Conservation (phyloP, 2,113 vertebrate genomes). For the Formicarius rufipectus region DNA sequence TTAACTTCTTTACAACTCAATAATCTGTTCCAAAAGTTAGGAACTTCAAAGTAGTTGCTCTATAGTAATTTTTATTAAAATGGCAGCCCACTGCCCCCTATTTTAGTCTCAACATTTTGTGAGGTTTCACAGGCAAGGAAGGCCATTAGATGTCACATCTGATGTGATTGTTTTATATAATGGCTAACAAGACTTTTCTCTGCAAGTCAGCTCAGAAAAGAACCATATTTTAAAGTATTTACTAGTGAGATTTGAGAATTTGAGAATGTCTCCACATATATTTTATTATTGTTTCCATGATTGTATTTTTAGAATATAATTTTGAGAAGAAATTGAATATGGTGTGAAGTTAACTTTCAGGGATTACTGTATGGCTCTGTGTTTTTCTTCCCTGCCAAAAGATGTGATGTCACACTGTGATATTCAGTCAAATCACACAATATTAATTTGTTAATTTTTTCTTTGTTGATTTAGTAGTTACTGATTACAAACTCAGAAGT, state of each 20-base stretch:
- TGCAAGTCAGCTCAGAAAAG: not conserved
- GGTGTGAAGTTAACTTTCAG: not conserved
- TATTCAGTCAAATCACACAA: not conserved
- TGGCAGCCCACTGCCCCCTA: not conserved
- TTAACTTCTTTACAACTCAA: not conserved
- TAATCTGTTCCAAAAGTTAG: not conserved
- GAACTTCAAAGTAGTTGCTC: not conserved
- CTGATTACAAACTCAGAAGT: not conserved
- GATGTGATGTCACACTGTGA: not conserved
- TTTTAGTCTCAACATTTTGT: not conserved
- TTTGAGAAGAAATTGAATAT: not conserved
- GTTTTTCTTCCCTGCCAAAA: not conserved
- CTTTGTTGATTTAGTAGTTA: not conserved
- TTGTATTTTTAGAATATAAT: not conserved
- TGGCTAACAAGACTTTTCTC: not conserved
- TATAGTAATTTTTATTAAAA: not conserved
- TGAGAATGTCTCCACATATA: not conserved
- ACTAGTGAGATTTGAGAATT: not conserved
- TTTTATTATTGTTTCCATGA: not conserved
- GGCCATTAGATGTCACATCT: not conserved
- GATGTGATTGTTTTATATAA: not conserved
- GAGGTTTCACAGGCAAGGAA: not conserved
- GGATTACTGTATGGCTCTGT: not conserved
- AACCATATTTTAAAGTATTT: not conserved
- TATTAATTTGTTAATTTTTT: not conserved